These are phyloP conservation scores for Cantharis lateralis DNA, from an alignment of 2,888 invertebrate genomes.

Conservation along the genomic window DNA sequence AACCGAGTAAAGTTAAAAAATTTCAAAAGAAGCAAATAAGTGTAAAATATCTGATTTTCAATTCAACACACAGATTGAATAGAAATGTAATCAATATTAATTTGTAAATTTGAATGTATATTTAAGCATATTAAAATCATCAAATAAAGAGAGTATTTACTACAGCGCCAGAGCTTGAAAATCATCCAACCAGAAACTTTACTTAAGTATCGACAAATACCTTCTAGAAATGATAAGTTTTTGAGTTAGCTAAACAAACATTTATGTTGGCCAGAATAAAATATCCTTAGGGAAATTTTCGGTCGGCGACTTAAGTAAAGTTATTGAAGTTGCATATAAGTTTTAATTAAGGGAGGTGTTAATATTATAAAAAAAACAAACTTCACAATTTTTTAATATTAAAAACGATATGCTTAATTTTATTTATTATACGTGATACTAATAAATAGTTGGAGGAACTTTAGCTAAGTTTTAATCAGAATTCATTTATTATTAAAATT, in stretches of 20 bases:
- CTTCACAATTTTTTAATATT: background rate
- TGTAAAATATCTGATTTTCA: no score
- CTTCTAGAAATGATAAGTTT: background rate
- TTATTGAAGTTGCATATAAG: background rate
- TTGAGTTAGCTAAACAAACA: background rate
- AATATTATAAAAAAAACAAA: background rate
- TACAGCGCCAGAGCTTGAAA: background rate
- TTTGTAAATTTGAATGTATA: background rate
- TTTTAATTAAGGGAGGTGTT: background rate
- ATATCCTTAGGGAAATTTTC: background rate
- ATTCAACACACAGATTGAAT: no score
- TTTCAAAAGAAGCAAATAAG: no score
- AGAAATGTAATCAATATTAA: no score
- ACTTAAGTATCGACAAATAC: background rate
- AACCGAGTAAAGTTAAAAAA: no score
- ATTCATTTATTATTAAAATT: background rate
- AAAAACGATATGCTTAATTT: background rate
- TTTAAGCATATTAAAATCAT: background rate
- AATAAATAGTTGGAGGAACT: background rate
- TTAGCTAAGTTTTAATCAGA: background rate
- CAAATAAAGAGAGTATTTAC: background rate
- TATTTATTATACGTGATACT: background rate
- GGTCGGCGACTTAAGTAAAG: background rate
- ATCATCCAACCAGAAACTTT: background rate
- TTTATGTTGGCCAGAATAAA: background rate